These are phyloP conservation scores for Acleris literana DNA, from an alignment of 2,888 invertebrate species.

Conservation along the genomic window DNA sequence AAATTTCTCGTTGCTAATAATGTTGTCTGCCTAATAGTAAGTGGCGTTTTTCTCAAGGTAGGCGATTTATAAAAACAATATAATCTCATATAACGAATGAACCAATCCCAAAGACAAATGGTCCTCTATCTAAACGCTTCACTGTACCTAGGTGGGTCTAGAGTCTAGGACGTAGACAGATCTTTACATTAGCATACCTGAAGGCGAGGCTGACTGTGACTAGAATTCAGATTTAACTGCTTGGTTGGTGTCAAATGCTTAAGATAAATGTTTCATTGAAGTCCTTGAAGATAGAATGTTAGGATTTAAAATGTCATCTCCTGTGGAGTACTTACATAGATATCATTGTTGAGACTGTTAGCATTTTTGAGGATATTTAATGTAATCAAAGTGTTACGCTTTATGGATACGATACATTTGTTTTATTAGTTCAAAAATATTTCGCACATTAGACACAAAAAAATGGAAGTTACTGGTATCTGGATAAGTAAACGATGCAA, in stretches of 20 bases:
- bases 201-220: slow-evolving; percentile 1
- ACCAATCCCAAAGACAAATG: background rate
- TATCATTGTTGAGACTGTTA: background rate
- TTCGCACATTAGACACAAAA: too few species aligned
- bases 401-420: too few species aligned
- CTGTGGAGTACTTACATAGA: background rate
- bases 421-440: too few species aligned
- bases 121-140: slow-evolving; percentile 48
- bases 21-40: background rate
- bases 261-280: background rate
- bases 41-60: too few species aligned
- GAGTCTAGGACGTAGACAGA: slow-evolving; percentile 57
- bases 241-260: background rate
- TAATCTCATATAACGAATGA: background rate
- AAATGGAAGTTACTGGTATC: too few species aligned
- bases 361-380: too few species aligned
- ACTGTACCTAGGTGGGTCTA: slow-evolving; percentile 47
- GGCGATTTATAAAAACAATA: background rate
- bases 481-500: too few species aligned
- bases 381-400: too few species aligned
- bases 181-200: slow-evolving; percentile 59
- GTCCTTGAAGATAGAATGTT: background rate
- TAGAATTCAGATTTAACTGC: slow-evolving; percentile 20
- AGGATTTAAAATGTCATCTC: background rate
- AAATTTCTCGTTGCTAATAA: background rate